Percentiles rank a stretch among this genome's conserved stretches.
Conservation (phyloP, 2,113 vertebrate species). For the human (Homo sapiens) region DNA sequence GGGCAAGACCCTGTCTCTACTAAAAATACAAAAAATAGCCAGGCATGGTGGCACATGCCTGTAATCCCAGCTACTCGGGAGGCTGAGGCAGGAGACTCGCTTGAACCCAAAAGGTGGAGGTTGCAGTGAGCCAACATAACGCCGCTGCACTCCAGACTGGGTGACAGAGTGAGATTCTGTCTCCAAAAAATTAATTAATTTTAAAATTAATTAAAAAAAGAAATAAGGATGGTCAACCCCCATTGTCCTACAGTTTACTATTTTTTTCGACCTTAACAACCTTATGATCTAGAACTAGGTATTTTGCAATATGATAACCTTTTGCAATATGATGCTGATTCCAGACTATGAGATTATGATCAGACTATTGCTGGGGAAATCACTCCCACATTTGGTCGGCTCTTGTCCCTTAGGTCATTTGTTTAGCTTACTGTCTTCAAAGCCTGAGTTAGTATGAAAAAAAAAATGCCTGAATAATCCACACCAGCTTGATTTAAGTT, state of each 20-base stretch:
- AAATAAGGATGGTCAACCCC: background rate
- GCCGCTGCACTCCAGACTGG: too few species aligned
- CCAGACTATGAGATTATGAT: background rate
- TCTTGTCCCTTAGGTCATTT: constrained; percentile 54
- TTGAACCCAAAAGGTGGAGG: too few species aligned
- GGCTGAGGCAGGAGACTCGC: too few species aligned
- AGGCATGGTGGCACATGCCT: too few species aligned
- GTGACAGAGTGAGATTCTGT: too few species aligned
- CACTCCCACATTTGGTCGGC: background rate
- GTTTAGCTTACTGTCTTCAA: constrained; percentile 51
- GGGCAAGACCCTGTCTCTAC: too few species aligned
- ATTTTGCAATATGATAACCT: background rate
- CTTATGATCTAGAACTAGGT: background rate
- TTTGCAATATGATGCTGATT: background rate
- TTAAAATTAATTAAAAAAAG: too few species aligned
- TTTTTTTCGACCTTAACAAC: background rate
- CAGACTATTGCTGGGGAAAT: background rate
- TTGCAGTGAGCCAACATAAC: too few species aligned
- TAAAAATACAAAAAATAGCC: too few species aligned
- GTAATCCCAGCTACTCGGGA: too few species aligned
- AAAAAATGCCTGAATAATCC: constrained; percentile 18
- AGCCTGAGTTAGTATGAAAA: constrained; percentile 9
- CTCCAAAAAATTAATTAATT: too few species aligned
- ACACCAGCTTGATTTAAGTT: constrained; percentile 19
- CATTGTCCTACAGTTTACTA: background rate